A percentile compares a stretch with the other conserved stretches of the same genome.
Conservation (phyloP, 2,113 vertebrate genomes). For the Crocuta crocuta region DNA sequence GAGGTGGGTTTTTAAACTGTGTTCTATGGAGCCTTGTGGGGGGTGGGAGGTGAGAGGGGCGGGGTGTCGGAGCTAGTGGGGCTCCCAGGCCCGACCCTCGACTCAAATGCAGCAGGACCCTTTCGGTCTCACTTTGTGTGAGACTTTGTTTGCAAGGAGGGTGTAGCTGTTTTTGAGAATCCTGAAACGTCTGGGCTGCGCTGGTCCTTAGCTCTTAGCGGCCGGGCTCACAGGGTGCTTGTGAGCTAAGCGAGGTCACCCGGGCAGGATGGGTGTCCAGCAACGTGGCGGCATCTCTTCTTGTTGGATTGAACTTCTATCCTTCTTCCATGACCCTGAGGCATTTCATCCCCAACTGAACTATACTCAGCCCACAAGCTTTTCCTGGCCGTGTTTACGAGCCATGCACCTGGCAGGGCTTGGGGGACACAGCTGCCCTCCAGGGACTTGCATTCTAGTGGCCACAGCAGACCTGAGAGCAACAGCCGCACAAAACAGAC, state of each 20-base stretch:
- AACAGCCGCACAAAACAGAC: neutral
- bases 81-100: too few relatives aligned
- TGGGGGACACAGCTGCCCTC: neutral
- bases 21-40: neutral
- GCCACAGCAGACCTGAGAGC: neutral
- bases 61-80: neutral
- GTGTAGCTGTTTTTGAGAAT: neutral
- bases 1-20: neutral
- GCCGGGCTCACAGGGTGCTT: too few relatives aligned
- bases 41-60: neutral
- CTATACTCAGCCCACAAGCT: neutral
- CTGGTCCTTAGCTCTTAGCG: neutral
- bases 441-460: neutral
- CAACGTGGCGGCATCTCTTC: neutral
- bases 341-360: neutral
- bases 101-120: neutral
- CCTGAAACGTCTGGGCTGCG: neutral
- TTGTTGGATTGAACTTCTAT: neutral
- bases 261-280: accelerated
- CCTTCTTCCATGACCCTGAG: neutral
- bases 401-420: neutral
- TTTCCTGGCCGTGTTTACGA: neutral
- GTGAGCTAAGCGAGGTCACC: neutral
- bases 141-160: neutral
- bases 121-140: neutral